Base-by-base conservation (phyloP, 1,140 invertebrate species). In the Heliconius eleuchia region DNA sequence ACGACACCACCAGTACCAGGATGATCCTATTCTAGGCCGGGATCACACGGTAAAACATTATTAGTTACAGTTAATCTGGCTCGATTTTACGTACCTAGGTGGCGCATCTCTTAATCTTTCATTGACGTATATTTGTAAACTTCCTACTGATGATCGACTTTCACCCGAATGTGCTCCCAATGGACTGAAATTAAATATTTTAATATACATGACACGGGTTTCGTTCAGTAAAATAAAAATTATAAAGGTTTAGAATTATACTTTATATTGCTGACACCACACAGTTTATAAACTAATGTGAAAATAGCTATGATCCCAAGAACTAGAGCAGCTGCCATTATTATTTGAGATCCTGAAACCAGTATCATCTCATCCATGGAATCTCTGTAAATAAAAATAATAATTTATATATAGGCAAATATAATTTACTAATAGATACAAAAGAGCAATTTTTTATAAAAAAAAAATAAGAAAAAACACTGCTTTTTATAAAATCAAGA, bases 301-400 rank as follows among this genome's bases (percentile, higher is more conserved):
- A 94, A 91, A 1, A 91, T 93, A n/a, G 88, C 90, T 60, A 94
- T 86, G 23, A 94, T 92, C n/a, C 92, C 93, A 23, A 94, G 86
- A 19, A 94, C 87, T 1, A 94, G 82, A 11, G 92, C 88, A 1
- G 87, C 85, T 3, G 87, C 93, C 93, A 94, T 93, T 1, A 91
- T 84, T 52, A 93, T 88, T 82, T 93, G 93, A n/a, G 91, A 89
- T 16, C 89, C 89, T 9, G 92, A 92, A 55, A 94, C 84, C 66
- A 93, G 73, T 39, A 94, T 82, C 16, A 93, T 86, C 76, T 92
- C 87, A 77, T 93, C 91, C 71, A 91, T 78, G 11, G 87, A 78
- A 42, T 93, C 91, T 70, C 92, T 94, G 88, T 73, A 86, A 87
- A n/a, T 57, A 52, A 52, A 52, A 52, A 52, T 6, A 6, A 52